phyloP scores from a whole-genome alignment of 2,888 invertebrate genomes.

The Drosophila crucigera region DNA sequence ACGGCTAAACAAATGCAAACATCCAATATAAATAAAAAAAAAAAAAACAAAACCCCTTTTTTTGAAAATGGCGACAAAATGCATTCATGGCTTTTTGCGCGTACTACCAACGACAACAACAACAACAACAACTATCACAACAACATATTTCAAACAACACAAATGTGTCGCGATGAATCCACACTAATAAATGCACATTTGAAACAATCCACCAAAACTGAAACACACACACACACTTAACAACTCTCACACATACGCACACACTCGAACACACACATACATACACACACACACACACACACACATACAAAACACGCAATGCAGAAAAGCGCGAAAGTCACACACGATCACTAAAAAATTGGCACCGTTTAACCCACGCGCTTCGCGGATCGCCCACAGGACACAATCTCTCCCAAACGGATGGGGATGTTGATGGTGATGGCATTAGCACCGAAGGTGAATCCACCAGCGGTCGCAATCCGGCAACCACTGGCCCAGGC shows the following conservation, averaged over 20 bases:
- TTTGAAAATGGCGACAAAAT: constrained; percentile 69
- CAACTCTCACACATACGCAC: constrained; percentile 6
- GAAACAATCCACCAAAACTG: constrained; percentile 25
- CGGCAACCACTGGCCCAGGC: constrained; percentile 90
- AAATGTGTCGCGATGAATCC: constrained; percentile 33
- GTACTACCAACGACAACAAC: constrained; percentile 51
- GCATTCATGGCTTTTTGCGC: constrained; percentile 82
- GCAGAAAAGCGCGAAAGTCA: constrained; percentile 85
- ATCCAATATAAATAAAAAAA: constrained; percentile 25
- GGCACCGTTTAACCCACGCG: constrained; percentile 86
- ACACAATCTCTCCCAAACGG: constrained; percentile 96
- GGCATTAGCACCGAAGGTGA: constrained; percentile 91
- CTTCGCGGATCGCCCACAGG: constrained; percentile 88
- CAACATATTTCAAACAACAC: constrained; percentile 24
- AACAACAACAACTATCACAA: constrained; percentile 42
- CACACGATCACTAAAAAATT: constrained; percentile 85
- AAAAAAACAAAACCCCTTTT: constrained; percentile 6
- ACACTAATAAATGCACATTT: constrained; percentile 27
- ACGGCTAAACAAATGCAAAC: constrained; percentile 80
- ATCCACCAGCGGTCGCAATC: constrained; percentile 87
- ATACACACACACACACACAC: constrained; percentile 35
- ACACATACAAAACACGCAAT: constrained; percentile 41
- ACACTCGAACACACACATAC: constrained; percentile 31
- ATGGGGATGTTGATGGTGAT: constrained; percentile 94
- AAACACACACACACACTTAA: constrained; percentile 20